Base-by-base conservation (phyloP, 2,797 vertebrate species). In the Alouatta caraya region DNA sequence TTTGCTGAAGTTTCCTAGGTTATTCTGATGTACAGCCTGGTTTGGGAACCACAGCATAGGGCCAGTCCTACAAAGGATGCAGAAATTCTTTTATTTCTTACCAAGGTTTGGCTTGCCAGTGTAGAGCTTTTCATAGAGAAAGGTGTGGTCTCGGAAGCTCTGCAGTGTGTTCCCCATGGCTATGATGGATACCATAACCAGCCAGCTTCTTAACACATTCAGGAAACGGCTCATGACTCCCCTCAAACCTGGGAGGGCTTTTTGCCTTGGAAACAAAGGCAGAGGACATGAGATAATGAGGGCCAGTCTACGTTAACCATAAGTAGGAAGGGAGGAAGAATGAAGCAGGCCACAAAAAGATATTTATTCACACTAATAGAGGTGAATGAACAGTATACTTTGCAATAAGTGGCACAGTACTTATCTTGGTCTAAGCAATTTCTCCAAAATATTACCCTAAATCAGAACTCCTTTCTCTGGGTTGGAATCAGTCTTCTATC, bases 41-140 rank as follows among this genome's bases (percentile, higher is more conserved):
- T 37, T 13, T 75, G 52, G 61, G 50, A 79, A 52, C 26, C 48
- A 87, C 22, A 52, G 5, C 11, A 59, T 50, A 22, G 14, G 64
- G 26, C 33, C 57, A 70, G 15, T 93, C 22, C n/a, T 61, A 61
- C 37, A 67, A 17, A 92, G 57, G 78, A 96, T 76, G 28, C 0
- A 24, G 64, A 81, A 26, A 81, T 37, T 86, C 8, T 87, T 50
- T 28, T 73, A 42, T 37, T 88, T 64, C 99, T 99, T 98, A 99
- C 99, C 99, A 81, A 99, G 99, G 97, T 99, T 98, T 8, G 99
- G 99, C 14, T 98, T 99, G 85, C 99, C 99, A 0, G 99, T 99
- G 98, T 99, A 99, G 57, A 99, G 99, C 98, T 99, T 99, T 96
- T 99, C 99, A 1, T 99, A 99, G 89, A 99, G 98, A 95, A 99